Conservation (phyloP, 2,113 vertebrate species). For the Thunnus maccoyii region DNA sequence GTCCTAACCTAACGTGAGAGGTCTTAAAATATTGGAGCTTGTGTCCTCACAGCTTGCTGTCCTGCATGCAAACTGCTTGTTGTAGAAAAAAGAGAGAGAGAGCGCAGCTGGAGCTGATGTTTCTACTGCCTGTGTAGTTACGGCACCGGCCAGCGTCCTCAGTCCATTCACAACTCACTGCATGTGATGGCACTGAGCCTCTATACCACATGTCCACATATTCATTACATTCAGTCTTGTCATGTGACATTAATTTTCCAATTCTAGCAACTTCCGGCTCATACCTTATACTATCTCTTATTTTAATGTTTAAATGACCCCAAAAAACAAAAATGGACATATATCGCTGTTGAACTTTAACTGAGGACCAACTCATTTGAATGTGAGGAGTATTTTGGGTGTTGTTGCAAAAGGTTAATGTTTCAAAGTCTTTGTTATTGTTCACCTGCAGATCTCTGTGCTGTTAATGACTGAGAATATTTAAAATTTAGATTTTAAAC, state of each 20-base stretch:
- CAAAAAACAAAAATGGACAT: not conserved
- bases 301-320: not conserved
- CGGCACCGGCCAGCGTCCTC: not conserved
- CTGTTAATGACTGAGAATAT: not conserved
- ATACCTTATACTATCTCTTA: not conserved
- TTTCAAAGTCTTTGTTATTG: conserved; percentile 33
- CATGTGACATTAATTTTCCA: conserved; percentile 62
- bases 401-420: conserved; percentile 5
- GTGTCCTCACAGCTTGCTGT: conserved; percentile 35
- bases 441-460: not conserved
- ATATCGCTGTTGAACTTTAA: conserved; percentile 25
- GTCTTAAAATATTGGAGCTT: conserved; percentile 17
- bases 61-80: conserved; percentile 27
- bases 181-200: conserved; percentile 39
- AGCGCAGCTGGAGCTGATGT: conserved; percentile 27
- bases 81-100: conserved; percentile 5
- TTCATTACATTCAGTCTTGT: conserved; percentile 36
- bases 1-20: conserved; percentile 7
- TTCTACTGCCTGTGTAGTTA: not conserved
- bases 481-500: too few species aligned
- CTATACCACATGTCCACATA: conserved; percentile 3
- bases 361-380: conserved; percentile 25
- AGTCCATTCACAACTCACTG: conserved; percentile 26
- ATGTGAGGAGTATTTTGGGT: not conserved
- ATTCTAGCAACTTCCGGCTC: not conserved